phyloP scores from a whole-genome alignment of 2,797 vertebrate genomes.

The Melanotaenia parkinsoni region DNA sequence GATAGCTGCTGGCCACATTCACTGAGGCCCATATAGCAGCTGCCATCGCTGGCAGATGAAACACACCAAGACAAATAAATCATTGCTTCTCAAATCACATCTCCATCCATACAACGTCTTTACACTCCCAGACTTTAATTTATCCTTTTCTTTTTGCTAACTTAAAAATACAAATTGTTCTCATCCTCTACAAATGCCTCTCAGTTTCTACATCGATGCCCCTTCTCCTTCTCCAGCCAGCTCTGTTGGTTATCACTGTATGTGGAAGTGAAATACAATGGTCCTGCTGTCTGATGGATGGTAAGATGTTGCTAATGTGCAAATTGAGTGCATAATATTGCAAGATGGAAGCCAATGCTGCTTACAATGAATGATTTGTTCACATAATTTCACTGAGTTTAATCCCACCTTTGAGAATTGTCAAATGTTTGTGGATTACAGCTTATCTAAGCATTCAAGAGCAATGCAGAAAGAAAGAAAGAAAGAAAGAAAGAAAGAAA shows the following conservation, averaged over 20 bases:
- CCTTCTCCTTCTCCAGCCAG: conserved; percentile 25
- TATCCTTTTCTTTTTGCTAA: not conserved
- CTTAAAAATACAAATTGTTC: conserved; percentile 16
- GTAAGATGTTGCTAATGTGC: conserved; percentile 54
- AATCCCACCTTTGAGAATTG: conserved; percentile 50
- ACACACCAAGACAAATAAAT: conserved; percentile 27
- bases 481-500: too few relatives aligned
- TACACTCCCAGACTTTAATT: not conserved
- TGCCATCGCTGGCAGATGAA: conserved; percentile 15
- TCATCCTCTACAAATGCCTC: conserved; percentile 30
- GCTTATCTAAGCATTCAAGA: not conserved
- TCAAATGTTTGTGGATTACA: conserved; percentile 12
- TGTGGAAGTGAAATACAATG: conserved; percentile 57
- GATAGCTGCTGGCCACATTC: conserved; percentile 59
- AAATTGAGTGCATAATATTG: conserved; percentile 34
- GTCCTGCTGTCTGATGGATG: conserved; percentile 53
- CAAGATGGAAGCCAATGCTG: conserved; percentile 30
- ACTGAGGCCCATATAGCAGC: conserved; percentile 26
- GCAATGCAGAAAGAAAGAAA: conserved; percentile 11
- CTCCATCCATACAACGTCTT: conserved; percentile 8
- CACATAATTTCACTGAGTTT: conserved; percentile 27
- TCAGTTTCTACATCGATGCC: conserved; percentile 25
- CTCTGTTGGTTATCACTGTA: conserved; percentile 52
- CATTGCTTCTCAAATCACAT: conserved; percentile 25
- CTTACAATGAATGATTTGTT: conserved; percentile 58